A percentile compares a stretch with the other conserved stretches of the same genome.
These are phyloP conservation scores for Drosophila nasuta DNA, from an alignment of 1,140 invertebrate species.

Conservation along the genomic window DNA sequence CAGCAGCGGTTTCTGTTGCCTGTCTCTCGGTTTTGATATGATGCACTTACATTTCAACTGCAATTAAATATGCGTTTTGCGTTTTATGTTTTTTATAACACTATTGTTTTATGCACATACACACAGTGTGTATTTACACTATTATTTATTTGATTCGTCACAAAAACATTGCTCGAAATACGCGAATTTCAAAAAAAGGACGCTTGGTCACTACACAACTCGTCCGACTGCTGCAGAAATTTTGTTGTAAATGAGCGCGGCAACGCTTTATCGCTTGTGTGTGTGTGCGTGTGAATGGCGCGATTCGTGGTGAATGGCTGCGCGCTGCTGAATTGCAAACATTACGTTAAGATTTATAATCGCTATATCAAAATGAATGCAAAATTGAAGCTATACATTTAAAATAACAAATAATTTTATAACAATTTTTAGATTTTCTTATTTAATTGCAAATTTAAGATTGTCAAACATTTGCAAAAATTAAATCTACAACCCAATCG, in stretches of 20 bases:
- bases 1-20: slow-evolving; percentile 29
- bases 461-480: too few species aligned
- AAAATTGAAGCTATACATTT: neutral
- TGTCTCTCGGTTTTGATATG: slow-evolving; percentile 10
- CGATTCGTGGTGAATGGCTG: slow-evolving; percentile 32
- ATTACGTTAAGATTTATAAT: neutral
- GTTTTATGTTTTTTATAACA: neutral
- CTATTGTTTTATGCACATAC: neutral
- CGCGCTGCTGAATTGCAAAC: slow-evolving; percentile 12
- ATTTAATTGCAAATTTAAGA: too few species aligned
- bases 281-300: slow-evolving; percentile 15
- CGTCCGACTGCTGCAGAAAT: slow-evolving; percentile 36
- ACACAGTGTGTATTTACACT: neutral
- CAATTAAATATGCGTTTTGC: neutral
- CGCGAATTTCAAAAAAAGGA: slow-evolving; percentile 27
- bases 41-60: slow-evolving; percentile 45
- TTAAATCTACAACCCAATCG: too few species aligned
- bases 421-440: too few species aligned
- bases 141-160: slow-evolving; percentile 10
- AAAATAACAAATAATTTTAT: too few species aligned
- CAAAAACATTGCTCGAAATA: slow-evolving; percentile 23
- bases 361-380: neutral
- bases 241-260: slow-evolving; percentile 56
- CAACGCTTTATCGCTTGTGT: slow-evolving; percentile 23
- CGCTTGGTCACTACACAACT: slow-evolving; percentile 13